A percentile compares a stretch with the other conserved stretches of the same genome.
phyloP scores from a whole-genome alignment of 2,888 invertebrate species.

The Cerastis leucographa region DNA sequence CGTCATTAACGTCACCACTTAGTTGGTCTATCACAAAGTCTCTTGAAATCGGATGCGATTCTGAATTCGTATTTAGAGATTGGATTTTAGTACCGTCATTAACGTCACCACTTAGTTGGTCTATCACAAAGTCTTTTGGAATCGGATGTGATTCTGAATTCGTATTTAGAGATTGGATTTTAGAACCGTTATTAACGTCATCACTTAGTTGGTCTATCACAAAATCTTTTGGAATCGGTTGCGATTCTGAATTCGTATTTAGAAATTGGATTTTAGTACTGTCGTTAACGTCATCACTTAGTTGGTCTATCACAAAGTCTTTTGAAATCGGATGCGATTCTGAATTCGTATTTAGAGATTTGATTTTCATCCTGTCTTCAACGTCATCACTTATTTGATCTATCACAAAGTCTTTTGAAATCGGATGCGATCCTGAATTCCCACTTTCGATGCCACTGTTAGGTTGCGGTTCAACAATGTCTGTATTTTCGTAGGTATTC shows the following conservation, averaged over 20 bases:
- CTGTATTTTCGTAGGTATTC: constrained; percentile 3
- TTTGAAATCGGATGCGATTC: neutral
- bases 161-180: neutral
- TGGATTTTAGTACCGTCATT: neutral
- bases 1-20: neutral
- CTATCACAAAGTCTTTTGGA: neutral
- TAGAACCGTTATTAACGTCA: neutral
- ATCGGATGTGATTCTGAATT: neutral
- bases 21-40: neutral
- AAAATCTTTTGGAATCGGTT: neutral
- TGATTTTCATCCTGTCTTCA: neutral
- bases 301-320: neutral
- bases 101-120: neutral
- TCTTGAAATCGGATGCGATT: neutral
- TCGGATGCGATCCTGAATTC: neutral
- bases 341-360: neutral
- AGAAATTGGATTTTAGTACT: neutral
- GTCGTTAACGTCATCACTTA: neutral
- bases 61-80: neutral
- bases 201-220: neutral
- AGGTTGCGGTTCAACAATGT: constrained; percentile 1
- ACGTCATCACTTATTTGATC: neutral
- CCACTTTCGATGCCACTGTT: neutral
- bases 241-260: neutral
- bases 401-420: neutral